Conservation (phyloP, 2,113 vertebrate genomes). For the Piaya cayana region DNA sequence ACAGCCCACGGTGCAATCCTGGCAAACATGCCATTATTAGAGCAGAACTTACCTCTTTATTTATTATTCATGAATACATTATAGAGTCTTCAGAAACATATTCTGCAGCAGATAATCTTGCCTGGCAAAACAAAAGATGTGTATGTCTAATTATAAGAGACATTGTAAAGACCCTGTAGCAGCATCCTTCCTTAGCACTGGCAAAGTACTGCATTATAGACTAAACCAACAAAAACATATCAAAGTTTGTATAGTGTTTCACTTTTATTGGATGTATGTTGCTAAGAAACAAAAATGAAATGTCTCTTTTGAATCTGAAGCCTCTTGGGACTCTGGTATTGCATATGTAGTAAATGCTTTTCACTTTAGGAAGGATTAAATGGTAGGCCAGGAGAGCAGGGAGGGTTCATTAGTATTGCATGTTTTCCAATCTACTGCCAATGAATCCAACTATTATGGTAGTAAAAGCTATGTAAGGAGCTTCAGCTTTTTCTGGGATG, state of each 20-base stretch:
- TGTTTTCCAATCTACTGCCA: constrained; percentile 17
- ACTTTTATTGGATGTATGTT: constrained; percentile 39
- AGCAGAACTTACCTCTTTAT: constrained; percentile 8
- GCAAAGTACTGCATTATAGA: constrained; percentile 22
- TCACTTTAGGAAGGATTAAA: constrained; percentile 39
- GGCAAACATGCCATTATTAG: background rate
- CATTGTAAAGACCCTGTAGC: background rate
- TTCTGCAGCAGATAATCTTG: constrained; percentile 8
- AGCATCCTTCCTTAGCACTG: background rate
- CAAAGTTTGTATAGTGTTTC: constrained; percentile 6
- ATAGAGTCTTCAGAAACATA: background rate
- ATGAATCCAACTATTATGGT: background rate
- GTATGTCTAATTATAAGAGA: background rate
- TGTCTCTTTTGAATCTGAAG: constrained; percentile 38
- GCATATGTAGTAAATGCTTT: background rate
- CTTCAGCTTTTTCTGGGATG: background rate
- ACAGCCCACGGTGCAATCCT: background rate
- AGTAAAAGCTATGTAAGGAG: constrained; percentile 21
- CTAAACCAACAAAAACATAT: background rate
- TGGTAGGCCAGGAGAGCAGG: background rate
- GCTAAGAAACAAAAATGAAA: constrained; percentile 68
- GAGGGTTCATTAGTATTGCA: constrained; percentile 7
- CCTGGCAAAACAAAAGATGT: background rate
- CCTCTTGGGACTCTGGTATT: background rate
- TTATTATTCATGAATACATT: constrained; percentile 36